These are phyloP conservation scores for Cinclus cinclus DNA, from an alignment of 2,113 vertebrate genomes.

Conservation along the genomic window DNA sequence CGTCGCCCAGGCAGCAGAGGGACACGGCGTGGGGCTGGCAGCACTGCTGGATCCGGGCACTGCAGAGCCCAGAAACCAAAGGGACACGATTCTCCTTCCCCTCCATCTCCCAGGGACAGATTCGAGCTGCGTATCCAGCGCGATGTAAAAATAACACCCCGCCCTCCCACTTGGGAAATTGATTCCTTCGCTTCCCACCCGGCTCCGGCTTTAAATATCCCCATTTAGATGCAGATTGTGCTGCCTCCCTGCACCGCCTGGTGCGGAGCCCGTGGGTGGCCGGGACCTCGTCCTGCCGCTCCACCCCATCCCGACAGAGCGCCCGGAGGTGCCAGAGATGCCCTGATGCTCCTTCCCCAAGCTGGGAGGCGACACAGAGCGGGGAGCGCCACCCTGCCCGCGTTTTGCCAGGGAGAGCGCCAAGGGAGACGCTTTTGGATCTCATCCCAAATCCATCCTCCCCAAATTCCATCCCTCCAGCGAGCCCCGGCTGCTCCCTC, in stretches of 20 bases:
- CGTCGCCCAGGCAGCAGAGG: too few species aligned
- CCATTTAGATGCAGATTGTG: constrained; percentile 3
- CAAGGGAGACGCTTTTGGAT: fast-evolving
- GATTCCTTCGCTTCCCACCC: constrained; percentile 58
- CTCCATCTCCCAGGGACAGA: background rate
- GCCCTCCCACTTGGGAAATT: constrained; percentile 61
- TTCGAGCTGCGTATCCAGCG: constrained; percentile 26
- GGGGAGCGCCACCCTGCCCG: fast-evolving
- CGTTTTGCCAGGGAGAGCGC: fast-evolving
- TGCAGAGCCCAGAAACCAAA: fast-evolving
- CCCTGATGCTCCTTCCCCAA: fast-evolving
- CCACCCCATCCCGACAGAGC: fast-evolving
- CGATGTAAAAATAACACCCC: constrained; percentile 49
- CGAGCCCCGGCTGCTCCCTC: background rate
- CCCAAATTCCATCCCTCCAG: background rate
- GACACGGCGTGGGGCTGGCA: background rate
- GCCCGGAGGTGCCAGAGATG: fast-evolving
- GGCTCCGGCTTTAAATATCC: constrained; percentile 56
- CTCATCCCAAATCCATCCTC: background rate
- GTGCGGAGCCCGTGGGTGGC: background rate
- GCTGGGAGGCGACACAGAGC: fast-evolving
- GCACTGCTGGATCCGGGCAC: fast-evolving
- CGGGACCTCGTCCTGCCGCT: background rate
- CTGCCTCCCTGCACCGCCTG: background rate
- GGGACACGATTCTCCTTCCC: background rate